Evolutionary conservation across 2,113 vertebrate genomes (phyloP), one percentile per base, ranked within the genome.

Genomic region (Diglossa brunneiventris): DNA sequence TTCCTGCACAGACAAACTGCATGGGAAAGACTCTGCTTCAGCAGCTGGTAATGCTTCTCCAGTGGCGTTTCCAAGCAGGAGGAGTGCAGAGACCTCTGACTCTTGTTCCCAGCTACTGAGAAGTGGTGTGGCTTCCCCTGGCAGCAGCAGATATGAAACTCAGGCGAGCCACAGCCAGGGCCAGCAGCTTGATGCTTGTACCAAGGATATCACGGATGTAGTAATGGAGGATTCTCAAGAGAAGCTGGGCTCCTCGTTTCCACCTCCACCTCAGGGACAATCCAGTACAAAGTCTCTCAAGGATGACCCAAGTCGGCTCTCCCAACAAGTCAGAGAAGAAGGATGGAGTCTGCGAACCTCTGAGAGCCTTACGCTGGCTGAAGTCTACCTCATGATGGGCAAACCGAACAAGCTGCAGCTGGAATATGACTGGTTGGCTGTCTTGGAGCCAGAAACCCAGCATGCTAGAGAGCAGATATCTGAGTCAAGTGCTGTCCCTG

Each of bases 361-460:
- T 0, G 99, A 99, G 93, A 99, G 98, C 92, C 99, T 99, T 87
- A 99, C 99, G 0, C 96, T 99, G 96, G 99, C 99, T 8, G 99
- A 99, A 98, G 98, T 99, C 97, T 99, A 99, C 98, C 98, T 99
- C 98, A 99, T 99, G 99, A 98, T 99, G 96, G 99, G 99, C 95
- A 99, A 99, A 95, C 99, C 99, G 0, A 99, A 98, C 89, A 99
- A 99, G 95, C 83, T 99, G 96, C 99, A 99, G 97, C 97, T 99
- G 68, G 99, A 99, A 74, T 99, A 99, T 3, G 99, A 99, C 93
- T 99, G 99, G 99, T 97, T 99, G 95, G 96, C 98, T 2, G 95
- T 98, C 90, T 56, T 97, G 80, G 97, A 94, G 53, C 97, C 97
- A 8, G 97, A 95, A 63, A 63, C 59, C 64, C 96, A 89, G 63